These are phyloP conservation scores for Syritta pipiens DNA, from an alignment of 2,888 invertebrate species.

Conservation along the genomic window DNA sequence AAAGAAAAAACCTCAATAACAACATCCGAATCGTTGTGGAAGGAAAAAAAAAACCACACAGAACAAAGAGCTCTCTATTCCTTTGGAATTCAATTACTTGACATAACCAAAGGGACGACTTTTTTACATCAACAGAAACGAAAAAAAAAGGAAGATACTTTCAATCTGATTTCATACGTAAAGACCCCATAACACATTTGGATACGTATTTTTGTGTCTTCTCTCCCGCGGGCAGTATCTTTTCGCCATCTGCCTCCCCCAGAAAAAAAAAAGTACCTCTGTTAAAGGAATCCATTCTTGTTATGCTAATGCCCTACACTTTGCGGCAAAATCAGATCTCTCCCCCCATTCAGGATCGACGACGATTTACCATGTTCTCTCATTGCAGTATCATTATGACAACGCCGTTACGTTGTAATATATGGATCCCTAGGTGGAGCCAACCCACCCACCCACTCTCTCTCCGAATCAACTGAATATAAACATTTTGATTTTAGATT, in stretches of 20 bases:
- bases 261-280: slow-evolving; percentile 32
- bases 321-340: slow-evolving; percentile 45
- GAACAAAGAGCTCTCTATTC: neutral
- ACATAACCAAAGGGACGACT: slow-evolving; percentile 28
- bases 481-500: slow-evolving; percentile 68
- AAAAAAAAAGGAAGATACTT: neutral
- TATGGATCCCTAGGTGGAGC: slow-evolving; percentile 51
- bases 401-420: slow-evolving; percentile 50
- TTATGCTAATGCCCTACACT: slow-evolving; percentile 55
- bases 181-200: slow-evolving; percentile 15
- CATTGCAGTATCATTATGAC: slow-evolving; percentile 53
- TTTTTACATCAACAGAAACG: slow-evolving; percentile 29
- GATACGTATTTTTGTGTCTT: slow-evolving; percentile 4
- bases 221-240: slow-evolving; percentile 48
- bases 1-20: no score
- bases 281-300: slow-evolving; percentile 46
- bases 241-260: neutral
- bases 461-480: slow-evolving; percentile 57
- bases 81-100: slow-evolving; percentile 51
- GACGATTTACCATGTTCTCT: slow-evolving; percentile 37
- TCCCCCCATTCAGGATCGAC: slow-evolving; percentile 3
- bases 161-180: slow-evolving; percentile 30
- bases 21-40: no score
- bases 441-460: slow-evolving; percentile 2
- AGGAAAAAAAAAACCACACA: neutral